Evolutionary conservation across 1,140 invertebrate species (phyloP).

Genomic region (Piezodorus guildinii): DNA sequence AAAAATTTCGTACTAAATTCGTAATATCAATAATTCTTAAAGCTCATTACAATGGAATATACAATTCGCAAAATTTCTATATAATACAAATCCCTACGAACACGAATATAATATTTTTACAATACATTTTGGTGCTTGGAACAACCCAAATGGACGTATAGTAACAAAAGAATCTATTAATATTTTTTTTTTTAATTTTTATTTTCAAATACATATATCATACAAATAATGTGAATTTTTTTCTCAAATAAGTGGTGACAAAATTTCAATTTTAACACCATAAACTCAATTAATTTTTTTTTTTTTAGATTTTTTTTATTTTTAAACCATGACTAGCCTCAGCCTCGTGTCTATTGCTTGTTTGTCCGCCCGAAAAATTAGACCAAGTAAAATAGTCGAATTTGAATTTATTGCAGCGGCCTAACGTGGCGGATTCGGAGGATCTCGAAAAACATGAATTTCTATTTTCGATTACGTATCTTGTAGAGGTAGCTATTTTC

Average conservation of each 20-base stretch:
- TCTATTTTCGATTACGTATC: no score
- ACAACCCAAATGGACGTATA: constrained; percentile 25
- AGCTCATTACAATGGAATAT: constrained; percentile 24
- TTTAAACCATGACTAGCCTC: constrained; percentile 23
- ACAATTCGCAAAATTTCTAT: constrained; percentile 17
- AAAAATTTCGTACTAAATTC: constrained; percentile 23
- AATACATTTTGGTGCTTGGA: constrained; percentile 21
- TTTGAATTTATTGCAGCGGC: no score
- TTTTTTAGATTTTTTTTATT: not conserved
- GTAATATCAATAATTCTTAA: constrained; percentile 22
- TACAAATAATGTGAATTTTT: constrained; percentile 11
- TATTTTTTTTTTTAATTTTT: constrained; percentile 3
- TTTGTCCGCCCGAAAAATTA: not conserved
- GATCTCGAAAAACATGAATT: no score
- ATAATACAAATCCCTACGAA: constrained; percentile 23
- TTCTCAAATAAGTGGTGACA: constrained; percentile 5
- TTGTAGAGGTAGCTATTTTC: no score
- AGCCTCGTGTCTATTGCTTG: constrained; percentile 22
- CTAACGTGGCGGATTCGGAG: no score
- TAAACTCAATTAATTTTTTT: constrained; percentile 12
- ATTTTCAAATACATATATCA: constrained; percentile 10
- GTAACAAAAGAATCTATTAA: constrained; percentile 20
- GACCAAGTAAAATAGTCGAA: no score
- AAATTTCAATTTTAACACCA: constrained; percentile 14
- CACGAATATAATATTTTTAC: constrained; percentile 20